Percentiles rank a stretch among this genome's conserved stretches.
Conservation (phyloP, 1,140 invertebrate species). For the Drosophila guanche region DNA sequence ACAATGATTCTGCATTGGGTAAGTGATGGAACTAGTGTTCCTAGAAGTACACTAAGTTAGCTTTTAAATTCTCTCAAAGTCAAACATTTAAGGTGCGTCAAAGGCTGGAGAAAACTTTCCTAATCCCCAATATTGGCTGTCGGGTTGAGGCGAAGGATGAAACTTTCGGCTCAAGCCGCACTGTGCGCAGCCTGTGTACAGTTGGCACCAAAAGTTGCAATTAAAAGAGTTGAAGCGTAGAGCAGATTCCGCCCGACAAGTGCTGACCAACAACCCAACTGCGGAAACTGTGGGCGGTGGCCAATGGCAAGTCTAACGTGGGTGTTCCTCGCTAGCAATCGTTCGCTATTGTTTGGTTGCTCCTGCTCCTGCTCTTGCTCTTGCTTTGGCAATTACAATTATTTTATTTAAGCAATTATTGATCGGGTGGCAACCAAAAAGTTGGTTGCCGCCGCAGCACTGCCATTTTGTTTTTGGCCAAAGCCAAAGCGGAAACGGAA, state of each 20-base stretch:
- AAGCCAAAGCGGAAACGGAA: slow-evolving; percentile 66
- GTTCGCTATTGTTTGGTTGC: slow-evolving; percentile 60
- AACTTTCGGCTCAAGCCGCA: slow-evolving; percentile 45
- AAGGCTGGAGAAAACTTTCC: background rate
- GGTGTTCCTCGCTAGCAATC: background rate
- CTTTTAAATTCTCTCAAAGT: no score
- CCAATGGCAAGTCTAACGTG: slow-evolving; percentile 81
- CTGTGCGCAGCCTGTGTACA: slow-evolving; percentile 84
- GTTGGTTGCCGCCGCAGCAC: slow-evolving; percentile 23
- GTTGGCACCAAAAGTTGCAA: slow-evolving; percentile 89
- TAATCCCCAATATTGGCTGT: slow-evolving; percentile 10
- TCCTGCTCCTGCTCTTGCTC: no score
- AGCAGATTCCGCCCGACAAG: slow-evolving; percentile 83
- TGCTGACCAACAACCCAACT: slow-evolving; percentile 83
- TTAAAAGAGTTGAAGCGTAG: slow-evolving; percentile 86
- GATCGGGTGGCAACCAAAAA: slow-evolving; percentile 28
- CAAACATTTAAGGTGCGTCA: no score
- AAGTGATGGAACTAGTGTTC: no score
- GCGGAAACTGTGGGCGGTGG: slow-evolving; percentile 93
- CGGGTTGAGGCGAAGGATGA: background rate
- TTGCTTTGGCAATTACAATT: slow-evolving; percentile 72
- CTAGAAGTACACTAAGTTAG: no score
- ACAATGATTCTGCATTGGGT: no score
- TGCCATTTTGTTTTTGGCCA: slow-evolving; percentile 55
- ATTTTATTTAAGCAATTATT: slow-evolving; percentile 67